Base-by-base conservation (phyloP, 2,888 invertebrate species). In the Cacoxenus indagator region DNA sequence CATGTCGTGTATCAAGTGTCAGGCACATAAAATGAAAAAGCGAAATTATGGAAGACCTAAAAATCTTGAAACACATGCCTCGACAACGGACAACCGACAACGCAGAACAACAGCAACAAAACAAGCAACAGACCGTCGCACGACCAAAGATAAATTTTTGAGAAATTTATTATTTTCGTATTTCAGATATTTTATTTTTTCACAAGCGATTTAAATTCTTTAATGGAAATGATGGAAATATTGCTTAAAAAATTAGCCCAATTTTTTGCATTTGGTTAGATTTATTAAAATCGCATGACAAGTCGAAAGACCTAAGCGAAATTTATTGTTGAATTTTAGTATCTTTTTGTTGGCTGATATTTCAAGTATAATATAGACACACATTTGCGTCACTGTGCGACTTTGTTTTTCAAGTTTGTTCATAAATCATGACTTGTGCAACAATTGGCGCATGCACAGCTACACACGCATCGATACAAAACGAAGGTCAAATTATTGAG, bases 361-460 rank as follows among this genome's bases (percentile, higher is more conserved):
- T 37, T 4, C 0, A 4, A 37, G 2, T 14, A 14, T 37, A 51
- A 17, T 6, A 22, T 51, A 19, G 17, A 24, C 24, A 27, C 29
- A 26, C 22, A 17, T 59, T 31, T 59, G 31, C 31, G 14, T 29
- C 27, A 31, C n/a, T 59, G 67, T 66, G n/a, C n/a, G n/a, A n/a
- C n/a, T n/a, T n/a, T 51, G 67, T 17, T 62, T 70, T 72, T 77
- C 70, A 70, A 72, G 72, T 71, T 76, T 74, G 73, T 67, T 43
- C 67, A 43, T 65, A 73, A 67, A 69, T 59, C 48, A 54, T 57
- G 68, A 73, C 74, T 80, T 80, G 81, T 70, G 80, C 76, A 80
- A 80, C 64, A 77, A 71, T 81, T 81, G 81, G 80, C 80, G 59
- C 37, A 55, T n/a, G n/a, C n/a, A 8, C 3, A 54, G 24, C 22